These are phyloP conservation scores for Protomyctophum bolini DNA, from an alignment of 2,113 vertebrate species.

Conservation along the genomic window DNA sequence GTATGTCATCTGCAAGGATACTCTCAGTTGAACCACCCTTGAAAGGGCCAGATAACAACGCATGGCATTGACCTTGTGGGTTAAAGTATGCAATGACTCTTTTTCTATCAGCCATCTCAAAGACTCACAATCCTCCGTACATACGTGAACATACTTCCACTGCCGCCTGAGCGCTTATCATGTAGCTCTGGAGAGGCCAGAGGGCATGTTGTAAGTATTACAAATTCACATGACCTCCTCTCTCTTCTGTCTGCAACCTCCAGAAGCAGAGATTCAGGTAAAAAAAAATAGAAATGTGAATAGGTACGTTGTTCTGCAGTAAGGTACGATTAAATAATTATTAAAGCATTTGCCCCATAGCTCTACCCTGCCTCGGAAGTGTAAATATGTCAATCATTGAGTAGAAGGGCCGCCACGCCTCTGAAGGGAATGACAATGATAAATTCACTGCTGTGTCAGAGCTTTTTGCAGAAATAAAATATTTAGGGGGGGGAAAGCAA, in stretches of 20 bases:
- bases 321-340: constrained; percentile 25
- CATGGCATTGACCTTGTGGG: neutral
- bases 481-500: constrained; percentile 52
- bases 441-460: constrained; percentile 71
- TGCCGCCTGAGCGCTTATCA: neutral
- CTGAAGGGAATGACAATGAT: constrained; percentile 62
- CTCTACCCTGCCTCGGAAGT: constrained; percentile 28
- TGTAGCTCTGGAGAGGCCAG: neutral
- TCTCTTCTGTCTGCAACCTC: neutral
- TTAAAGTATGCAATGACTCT: neutral
- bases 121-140: neutral
- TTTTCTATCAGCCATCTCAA: neutral
- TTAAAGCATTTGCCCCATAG: constrained; percentile 16
- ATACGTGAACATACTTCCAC: neutral
- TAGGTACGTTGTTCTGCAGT: constrained; percentile 8
- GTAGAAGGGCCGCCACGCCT: constrained; percentile 21
- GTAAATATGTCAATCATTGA: constrained; percentile 47
- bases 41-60: neutral
- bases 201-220: neutral
- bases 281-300: neutral
- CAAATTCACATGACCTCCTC: neutral
- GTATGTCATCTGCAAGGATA: neutral
- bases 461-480: constrained; percentile 68
- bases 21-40: neutral
- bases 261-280: neutral